Evolutionary conservation across 2,888 invertebrate genomes (phyloP), one percentile per base, ranked within the genome.

Genomic region (Dilophus febrilis): DNA sequence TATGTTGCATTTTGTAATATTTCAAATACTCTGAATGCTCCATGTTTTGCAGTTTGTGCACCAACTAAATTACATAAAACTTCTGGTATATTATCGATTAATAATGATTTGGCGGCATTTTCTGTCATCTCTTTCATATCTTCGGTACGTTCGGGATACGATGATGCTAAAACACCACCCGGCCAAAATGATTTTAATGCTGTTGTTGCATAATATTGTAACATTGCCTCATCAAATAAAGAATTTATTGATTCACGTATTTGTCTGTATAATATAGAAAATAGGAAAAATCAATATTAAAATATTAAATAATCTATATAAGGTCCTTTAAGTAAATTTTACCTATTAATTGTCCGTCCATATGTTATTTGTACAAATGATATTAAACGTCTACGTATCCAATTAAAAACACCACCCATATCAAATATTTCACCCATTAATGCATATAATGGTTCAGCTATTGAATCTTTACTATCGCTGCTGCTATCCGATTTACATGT

Each of bases 311-410:
- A n/a, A n/a, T n/a, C n/a, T n/a, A n/a, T n/a, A 34, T 36, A 7
- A n/a, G n/a, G n/a, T n/a, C n/a, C n/a, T n/a, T n/a, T n/a, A n/a
- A n/a, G n/a, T n/a, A n/a, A n/a, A n/a, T n/a, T 4, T 26, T 63
- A 79, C 73, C 81, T 75, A 57, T 88, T 91, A 35, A 91, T 91
- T 42, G 87, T 90, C 45, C 87, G 70, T n/a, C 88, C 88, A 55
- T 87, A 90, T 0, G 86, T 84, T 43, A 87, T 79, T 64, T 90
- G 90, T 18, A 91, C 88, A 61, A 91, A 90, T 3, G 82, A 81
- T 49, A 91, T 88, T 16, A 91, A 69, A 17, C 86, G 87, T 56
- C 82, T 80, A 46, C 91, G 64, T 22, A 91, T 66, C 77, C 86
- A 87, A 39, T 83, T 79, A 56, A 88, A 87, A 22, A 87, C 80